phyloP scores from a whole-genome alignment of 2,113 vertebrate genomes.

The Eulemur macaco region DNA sequence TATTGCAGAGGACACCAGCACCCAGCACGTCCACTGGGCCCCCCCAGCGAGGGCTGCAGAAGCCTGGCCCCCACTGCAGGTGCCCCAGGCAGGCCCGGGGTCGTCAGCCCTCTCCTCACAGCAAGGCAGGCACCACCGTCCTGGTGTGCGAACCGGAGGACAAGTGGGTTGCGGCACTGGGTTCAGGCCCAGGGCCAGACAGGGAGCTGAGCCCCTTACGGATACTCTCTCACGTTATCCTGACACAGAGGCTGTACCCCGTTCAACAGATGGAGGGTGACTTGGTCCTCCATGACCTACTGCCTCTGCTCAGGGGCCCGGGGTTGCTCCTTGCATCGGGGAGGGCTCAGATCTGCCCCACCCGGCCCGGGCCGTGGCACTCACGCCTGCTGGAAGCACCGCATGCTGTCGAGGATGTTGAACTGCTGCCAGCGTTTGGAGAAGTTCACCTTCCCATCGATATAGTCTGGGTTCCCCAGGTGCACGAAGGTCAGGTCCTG shows the following conservation, averaged over 20 bases:
- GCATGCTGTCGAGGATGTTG: slow-evolving; percentile 99
- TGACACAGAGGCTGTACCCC: background rate
- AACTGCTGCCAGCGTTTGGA: slow-evolving; percentile 99
- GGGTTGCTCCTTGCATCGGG: background rate
- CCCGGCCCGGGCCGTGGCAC: slow-evolving; percentile 46
- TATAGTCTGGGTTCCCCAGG: slow-evolving; percentile 96
- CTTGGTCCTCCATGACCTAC: background rate
- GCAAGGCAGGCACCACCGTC: background rate
- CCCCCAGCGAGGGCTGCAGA: too few species aligned
- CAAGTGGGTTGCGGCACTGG: accelerated
- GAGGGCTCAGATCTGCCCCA: background rate
- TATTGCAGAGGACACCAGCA: background rate
- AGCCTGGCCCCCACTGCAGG: background rate
- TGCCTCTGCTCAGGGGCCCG: accelerated
- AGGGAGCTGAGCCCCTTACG: accelerated
- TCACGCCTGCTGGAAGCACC: slow-evolving; percentile 99
- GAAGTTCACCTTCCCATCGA: slow-evolving; percentile 98
- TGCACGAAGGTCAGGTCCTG: slow-evolving; percentile 99
- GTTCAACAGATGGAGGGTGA: background rate
- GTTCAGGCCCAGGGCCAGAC: background rate
- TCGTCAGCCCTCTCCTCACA: too few species aligned
- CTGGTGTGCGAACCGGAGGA: background rate
- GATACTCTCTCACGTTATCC: background rate
- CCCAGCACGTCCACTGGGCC: background rate
- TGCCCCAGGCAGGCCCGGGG: background rate